Evolutionary conservation across 2,797 vertebrate species (phyloP), one percentile per base, ranked within the genome.

Genomic region (Acipenser ruthenus): DNA sequence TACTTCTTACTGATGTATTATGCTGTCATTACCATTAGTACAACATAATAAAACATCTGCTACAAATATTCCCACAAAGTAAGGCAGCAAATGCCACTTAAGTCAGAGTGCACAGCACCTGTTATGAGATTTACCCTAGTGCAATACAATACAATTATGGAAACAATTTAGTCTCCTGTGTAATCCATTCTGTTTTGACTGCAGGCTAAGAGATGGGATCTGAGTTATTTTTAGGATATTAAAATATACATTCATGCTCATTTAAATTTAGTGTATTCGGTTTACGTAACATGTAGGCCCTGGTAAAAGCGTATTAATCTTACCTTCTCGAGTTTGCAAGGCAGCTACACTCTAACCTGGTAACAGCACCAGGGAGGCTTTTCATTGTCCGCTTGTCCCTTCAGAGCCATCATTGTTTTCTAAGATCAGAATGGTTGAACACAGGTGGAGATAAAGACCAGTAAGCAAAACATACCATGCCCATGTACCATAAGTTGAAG

Each of bases 41-140:
- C 71, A 68, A 73, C 68, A 75, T 72, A 77, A 75, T 78, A 78
- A 81, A 85, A 74, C 77, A 80, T 72, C 74, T 77, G 78, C 72
- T 69, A 66, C 51, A 62, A 51, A 74, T 75, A 72, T 72, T 79
- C 76, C 76, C 56, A 71, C 66, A 59, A 77, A 78, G 76, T 73
- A 74, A 74, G 73, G 63, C 48, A 64, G 51, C 60, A 51, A 65
- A 75, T 69, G 68, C 69, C 60, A 73, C 71, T 69, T 67, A 73
- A 79, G 73, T 74, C 68, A 71, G 72, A 74, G 68, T 75, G 69
- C 49, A 68, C 65, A 77, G 74, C 74, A 74, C 71, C 78, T 78
- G 77, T 75, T 80, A 75, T 68, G 70, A 72, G 71, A 68, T 70
- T 66, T 49, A 73, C 52, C 66, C 55, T 49, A 66, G 8, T 47